phyloP scores from a whole-genome alignment of 2,888 invertebrate genomes.

The Ligdia adustata region DNA sequence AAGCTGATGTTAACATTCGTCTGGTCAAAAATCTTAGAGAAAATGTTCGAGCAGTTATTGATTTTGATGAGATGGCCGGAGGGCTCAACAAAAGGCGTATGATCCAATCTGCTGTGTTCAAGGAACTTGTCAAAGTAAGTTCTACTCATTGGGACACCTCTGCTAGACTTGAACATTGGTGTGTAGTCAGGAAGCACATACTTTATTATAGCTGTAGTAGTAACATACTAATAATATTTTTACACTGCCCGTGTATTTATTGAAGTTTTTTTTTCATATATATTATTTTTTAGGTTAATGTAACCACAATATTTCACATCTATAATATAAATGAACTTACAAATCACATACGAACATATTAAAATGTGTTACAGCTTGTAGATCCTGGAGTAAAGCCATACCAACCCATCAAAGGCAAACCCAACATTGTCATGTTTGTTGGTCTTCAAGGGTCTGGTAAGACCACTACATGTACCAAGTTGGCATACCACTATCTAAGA shows the following conservation, averaged over 20 bases:
- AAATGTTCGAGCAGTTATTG: constrained; percentile 98
- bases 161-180: too few relatives aligned
- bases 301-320: too few relatives aligned
- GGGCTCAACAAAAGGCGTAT: constrained; percentile 98
- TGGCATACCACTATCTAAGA: constrained; percentile 99
- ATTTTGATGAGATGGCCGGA: constrained; percentile 99
- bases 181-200: too few relatives aligned
- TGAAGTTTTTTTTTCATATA: too few relatives aligned
- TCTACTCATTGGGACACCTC: neutral
- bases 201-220: too few relatives aligned
- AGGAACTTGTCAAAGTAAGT: constrained; percentile 96
- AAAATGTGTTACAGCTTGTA: constrained; percentile 89
- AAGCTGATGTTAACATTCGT: constrained; percentile 98
- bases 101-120: constrained; percentile 99
- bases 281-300: too few relatives aligned
- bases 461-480: constrained; percentile 99
- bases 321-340: too few relatives aligned
- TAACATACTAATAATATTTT: too few relatives aligned
- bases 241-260: too few relatives aligned
- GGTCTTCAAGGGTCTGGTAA: constrained; percentile 99
- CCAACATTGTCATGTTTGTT: constrained; percentile 99
- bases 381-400: constrained; percentile 99
- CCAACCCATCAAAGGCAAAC: constrained; percentile 96
- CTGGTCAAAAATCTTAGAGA: constrained; percentile 97
- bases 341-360: too few relatives aligned